These are phyloP conservation scores for Cephus pygmeus DNA, from an alignment of 2,888 invertebrate species.

Conservation along the genomic window DNA sequence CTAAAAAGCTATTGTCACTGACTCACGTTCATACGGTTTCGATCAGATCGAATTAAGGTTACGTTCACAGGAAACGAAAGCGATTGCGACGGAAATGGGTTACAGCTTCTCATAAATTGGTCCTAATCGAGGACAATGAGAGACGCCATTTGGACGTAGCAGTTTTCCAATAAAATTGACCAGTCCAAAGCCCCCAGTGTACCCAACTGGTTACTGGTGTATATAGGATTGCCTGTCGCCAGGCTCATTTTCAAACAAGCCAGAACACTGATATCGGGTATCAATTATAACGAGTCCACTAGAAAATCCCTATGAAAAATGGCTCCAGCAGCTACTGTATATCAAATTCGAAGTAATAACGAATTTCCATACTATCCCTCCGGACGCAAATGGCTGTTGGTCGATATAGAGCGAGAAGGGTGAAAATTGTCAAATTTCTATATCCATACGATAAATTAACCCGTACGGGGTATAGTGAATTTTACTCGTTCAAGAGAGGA, in stretches of 20 bases:
- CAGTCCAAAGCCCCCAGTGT: background rate
- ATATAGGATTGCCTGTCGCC: background rate
- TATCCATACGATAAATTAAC: background rate
- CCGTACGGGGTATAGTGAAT: background rate
- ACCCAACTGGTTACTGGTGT: background rate
- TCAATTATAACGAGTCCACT: background rate
- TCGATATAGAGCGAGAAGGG: background rate
- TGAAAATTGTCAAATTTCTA: background rate
- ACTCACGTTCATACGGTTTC: slow-evolving; percentile 56
- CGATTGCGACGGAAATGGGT: slow-evolving; percentile 47
- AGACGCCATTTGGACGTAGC: background rate
- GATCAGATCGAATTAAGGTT: slow-evolving; percentile 55
- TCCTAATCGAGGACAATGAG: background rate
- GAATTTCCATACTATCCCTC: background rate
- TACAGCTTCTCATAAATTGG: background rate
- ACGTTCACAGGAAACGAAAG: slow-evolving; percentile 37
- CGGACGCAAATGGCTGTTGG: background rate
- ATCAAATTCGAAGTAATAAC: background rate
- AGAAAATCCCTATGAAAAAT: background rate
- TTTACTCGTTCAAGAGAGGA: background rate
- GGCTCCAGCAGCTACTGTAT: background rate
- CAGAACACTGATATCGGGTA: background rate
- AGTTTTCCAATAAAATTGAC: background rate
- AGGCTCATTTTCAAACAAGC: background rate
- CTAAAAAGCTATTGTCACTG: slow-evolving; percentile 47